A percentile compares a stretch with the other conserved stretches of the same genome.
These are phyloP conservation scores for Phrixothrix hirtus DNA, from an alignment of 2,888 invertebrate species.

Conservation along the genomic window DNA sequence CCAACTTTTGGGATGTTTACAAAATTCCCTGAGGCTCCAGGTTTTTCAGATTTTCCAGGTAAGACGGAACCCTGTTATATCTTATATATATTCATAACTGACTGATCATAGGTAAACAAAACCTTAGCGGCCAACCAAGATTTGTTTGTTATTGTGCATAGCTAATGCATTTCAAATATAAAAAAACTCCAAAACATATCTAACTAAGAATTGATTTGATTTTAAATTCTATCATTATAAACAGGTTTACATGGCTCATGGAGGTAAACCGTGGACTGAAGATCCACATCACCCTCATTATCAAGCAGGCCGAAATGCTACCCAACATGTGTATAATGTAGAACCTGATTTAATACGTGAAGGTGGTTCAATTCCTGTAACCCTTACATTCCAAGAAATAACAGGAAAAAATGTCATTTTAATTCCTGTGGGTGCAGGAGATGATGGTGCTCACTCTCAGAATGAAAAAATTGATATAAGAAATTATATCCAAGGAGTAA, in stretches of 20 bases:
- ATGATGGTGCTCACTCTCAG: conserved; percentile 98
- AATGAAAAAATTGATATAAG: conserved; percentile 94
- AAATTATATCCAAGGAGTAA: conserved; percentile 93
- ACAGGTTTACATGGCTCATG: conserved; percentile 62
- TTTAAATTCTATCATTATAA: too few species aligned
- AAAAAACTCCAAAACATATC: too few species aligned
- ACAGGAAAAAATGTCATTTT: conserved; percentile 93
- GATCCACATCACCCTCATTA: conserved; percentile 93
- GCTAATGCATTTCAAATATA: background rate
- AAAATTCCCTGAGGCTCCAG: too few species aligned
- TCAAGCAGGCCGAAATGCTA: conserved; percentile 81
- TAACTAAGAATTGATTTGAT: too few species aligned
- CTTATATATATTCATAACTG: background rate
- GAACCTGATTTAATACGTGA: conserved; percentile 96
- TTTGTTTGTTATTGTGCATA: background rate
- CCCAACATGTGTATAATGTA: conserved; percentile 81
- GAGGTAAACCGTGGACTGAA: conserved; percentile 91
- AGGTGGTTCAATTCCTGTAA: conserved; percentile 97
- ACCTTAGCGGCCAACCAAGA: background rate
- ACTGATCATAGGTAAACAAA: too few species aligned
- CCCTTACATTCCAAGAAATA: conserved; percentile 88
- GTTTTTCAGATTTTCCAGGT: background rate
- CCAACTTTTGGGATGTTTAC: too few species aligned
- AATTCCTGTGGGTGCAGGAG: conserved; percentile 91
- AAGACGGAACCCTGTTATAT: background rate